Conservation (phyloP, 1,140 invertebrate genomes). For the Colletes latitarsis region DNA sequence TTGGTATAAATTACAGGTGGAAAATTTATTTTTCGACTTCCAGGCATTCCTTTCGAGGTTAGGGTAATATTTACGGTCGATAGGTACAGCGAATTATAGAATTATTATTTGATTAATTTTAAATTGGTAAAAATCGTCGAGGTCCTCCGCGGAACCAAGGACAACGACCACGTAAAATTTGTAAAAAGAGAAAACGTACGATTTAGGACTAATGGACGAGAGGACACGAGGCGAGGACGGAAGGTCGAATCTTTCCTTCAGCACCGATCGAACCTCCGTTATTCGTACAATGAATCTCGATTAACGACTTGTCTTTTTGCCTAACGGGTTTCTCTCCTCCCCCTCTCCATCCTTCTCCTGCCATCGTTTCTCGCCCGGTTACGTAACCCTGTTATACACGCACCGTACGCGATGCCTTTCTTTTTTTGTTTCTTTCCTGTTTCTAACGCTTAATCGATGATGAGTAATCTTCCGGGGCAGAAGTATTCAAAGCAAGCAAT, state of each 20-base stretch:
- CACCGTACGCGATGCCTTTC: conserved; percentile 28
- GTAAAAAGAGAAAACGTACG: too few species aligned
- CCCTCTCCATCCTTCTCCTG: not conserved
- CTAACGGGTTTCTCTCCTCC: conserved; percentile 6
- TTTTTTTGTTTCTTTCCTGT: conserved; percentile 2
- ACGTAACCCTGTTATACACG: conserved; percentile 30
- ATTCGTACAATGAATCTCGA: conserved; percentile 27
- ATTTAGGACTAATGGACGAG: not conserved
- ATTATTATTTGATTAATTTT: too few species aligned
- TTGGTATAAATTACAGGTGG: too few species aligned
- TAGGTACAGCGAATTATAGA: too few species aligned
- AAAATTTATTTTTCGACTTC: too few species aligned
- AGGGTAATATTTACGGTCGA: too few species aligned
- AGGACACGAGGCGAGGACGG: not conserved
- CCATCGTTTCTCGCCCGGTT: conserved; percentile 10
- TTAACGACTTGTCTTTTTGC: conserved; percentile 5
- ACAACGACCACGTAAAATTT: too few species aligned
- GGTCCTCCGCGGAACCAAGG: too few species aligned
- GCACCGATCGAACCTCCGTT: conserved; percentile 16
- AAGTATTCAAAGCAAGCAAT: not conserved
- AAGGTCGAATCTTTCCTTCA: conserved; percentile 12
- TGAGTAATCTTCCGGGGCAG: conserved; percentile 12
- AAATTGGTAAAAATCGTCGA: too few species aligned
- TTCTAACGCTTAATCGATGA: not conserved
- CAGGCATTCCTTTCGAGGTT: too few species aligned